Conservation (phyloP, 1,140 invertebrate species). For the Atopsyche davidsoni region DNA sequence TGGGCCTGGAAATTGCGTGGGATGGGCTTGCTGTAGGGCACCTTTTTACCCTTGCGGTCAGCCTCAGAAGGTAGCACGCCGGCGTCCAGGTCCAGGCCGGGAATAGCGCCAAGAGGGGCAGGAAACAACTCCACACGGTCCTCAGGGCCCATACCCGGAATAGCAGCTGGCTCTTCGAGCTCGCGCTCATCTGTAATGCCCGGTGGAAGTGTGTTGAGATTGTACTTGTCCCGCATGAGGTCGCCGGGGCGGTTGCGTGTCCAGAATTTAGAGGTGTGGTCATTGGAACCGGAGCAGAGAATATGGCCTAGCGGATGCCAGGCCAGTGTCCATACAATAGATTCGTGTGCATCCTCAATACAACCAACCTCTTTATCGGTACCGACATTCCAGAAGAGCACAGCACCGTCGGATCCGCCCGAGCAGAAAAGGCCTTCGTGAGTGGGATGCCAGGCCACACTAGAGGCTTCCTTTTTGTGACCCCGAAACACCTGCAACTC, state of each 20-base stretch:
- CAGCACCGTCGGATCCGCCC: constrained; percentile 94
- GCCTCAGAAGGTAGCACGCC: constrained; percentile 52
- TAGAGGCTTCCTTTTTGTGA: constrained; percentile 97
- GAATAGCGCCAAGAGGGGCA: constrained; percentile 64
- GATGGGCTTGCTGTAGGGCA: constrained; percentile 92
- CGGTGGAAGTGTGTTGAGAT: constrained; percentile 86
- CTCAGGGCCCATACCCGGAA: constrained; percentile 94
- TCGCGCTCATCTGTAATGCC: constrained; percentile 52
- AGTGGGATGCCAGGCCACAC: constrained; percentile 95
- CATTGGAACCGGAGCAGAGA: constrained; percentile 95
- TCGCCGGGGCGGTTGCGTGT: constrained; percentile 97
- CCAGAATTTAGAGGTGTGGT: constrained; percentile 99
- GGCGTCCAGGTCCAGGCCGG: constrained; percentile 79
- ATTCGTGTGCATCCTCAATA: constrained; percentile 98
- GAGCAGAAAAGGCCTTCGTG: constrained; percentile 95
- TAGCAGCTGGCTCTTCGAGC: constrained; percentile 69
- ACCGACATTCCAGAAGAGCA: constrained; percentile 98
- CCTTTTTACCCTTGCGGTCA: constrained; percentile 73
- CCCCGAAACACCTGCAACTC: constrained; percentile 96
- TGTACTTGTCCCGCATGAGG: constrained; percentile 95
- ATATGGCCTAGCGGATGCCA: constrained; percentile 99
- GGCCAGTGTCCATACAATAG: constrained; percentile 96
- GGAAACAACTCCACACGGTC: constrained; percentile 70
- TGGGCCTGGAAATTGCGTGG: constrained; percentile 93
- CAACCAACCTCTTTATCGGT: constrained; percentile 97